Conservation (phyloP, 2,888 invertebrate genomes). For the Drosophila prostipennis region DNA sequence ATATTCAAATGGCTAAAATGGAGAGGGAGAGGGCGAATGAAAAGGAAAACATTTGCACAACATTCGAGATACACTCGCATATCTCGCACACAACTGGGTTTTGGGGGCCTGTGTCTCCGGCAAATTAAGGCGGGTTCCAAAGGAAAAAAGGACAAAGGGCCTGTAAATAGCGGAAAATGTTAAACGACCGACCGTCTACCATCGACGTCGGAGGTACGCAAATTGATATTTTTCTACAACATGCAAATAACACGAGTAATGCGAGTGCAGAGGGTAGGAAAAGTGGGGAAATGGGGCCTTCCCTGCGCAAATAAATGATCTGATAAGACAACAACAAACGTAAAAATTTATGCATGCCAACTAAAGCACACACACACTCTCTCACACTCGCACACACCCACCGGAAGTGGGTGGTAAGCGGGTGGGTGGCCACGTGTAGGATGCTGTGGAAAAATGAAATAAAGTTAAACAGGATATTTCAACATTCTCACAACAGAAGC, state of each 20-base stretch:
- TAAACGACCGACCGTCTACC: constrained; percentile 60
- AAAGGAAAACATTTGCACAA: constrained; percentile 67
- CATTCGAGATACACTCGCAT: constrained; percentile 63
- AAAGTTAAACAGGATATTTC: constrained; percentile 79
- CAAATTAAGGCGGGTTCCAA: constrained; percentile 62
- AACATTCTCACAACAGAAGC: constrained; percentile 59
- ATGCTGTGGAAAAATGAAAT: constrained; percentile 78
- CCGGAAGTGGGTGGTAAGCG: constrained; percentile 12
- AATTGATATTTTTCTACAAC: constrained; percentile 77
- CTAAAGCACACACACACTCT: constrained; percentile 57
- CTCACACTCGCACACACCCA: constrained; percentile 7
- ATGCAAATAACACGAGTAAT: constrained; percentile 77
- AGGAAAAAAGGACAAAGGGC: constrained; percentile 68
- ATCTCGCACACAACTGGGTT: constrained; percentile 32
- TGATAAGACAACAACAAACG: constrained; percentile 79
- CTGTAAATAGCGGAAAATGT: constrained; percentile 78
- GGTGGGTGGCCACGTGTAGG: constrained; percentile 65
- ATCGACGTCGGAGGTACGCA: constrained; percentile 72
- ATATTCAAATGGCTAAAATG: constrained; percentile 61
- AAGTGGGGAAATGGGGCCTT: background rate
- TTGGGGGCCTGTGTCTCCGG: constrained; percentile 34
- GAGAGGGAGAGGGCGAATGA: background rate
- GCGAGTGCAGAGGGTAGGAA: constrained; percentile 22
- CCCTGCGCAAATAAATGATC: constrained; percentile 66
- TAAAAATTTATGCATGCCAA: constrained; percentile 78